These are phyloP conservation scores for Poecilobothrus nobilitatus DNA, from an alignment of 2,888 invertebrate species.

Conservation along the genomic window DNA sequence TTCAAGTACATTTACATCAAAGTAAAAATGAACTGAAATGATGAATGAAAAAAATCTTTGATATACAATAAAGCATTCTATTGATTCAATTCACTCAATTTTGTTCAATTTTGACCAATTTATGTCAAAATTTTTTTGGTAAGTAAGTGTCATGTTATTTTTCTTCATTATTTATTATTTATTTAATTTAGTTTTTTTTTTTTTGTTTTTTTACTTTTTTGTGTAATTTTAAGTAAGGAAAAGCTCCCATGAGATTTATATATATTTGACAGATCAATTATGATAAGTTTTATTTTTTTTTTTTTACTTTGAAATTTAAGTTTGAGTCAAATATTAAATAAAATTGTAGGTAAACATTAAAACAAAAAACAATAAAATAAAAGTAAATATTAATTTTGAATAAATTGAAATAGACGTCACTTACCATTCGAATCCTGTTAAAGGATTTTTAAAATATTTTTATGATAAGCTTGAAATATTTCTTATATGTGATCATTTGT, in stretches of 20 bases:
- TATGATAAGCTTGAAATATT: no score
- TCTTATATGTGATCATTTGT: no score
- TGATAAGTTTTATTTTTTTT: not conserved
- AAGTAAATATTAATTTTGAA: no score
- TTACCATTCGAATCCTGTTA: no score
- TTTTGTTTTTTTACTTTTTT: not conserved
- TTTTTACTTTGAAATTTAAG: not conserved
- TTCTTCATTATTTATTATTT: no score
- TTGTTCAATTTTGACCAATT: constrained; percentile 1
- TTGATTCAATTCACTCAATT: constrained; percentile 4
- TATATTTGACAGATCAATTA: not conserved
- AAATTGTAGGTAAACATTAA: no score
- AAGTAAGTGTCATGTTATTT: not conserved
- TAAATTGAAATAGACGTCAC: no score
- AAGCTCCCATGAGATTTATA: not conserved
- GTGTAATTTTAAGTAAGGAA: not conserved
- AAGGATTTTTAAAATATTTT: no score
- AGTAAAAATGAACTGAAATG: not conserved
- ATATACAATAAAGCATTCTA: not conserved
- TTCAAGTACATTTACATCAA: no score
- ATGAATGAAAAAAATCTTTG: not conserved
- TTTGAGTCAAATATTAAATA: no score
- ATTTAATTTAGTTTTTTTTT: no score
- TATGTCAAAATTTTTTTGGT: not conserved
- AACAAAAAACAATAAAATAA: no score